Percentiles rank a stretch among this genome's conserved stretches.
These are phyloP conservation scores for Probaryconus sp. DNA, from an alignment of 1,140 invertebrate genomes.

Conservation along the genomic window DNA sequence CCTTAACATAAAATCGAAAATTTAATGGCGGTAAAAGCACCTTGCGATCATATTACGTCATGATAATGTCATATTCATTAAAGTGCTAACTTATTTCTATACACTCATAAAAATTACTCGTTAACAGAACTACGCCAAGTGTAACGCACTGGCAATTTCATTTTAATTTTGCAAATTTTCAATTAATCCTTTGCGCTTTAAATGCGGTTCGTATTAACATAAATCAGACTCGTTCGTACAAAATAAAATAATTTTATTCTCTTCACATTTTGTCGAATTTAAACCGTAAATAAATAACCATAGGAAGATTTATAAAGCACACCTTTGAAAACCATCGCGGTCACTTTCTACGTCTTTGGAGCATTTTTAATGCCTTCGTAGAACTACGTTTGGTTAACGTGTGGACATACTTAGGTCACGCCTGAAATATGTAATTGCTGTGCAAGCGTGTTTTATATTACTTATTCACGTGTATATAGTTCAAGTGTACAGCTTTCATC, in stretches of 20 bases:
- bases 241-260: no score
- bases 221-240: no score
- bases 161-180: no score
- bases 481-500: slow-evolving; percentile 39
- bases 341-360: slow-evolving; percentile 39
- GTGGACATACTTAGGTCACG: slow-evolving; percentile 27
- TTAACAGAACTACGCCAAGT: no score
- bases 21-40: slow-evolving; percentile 53
- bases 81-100: slow-evolving; percentile 12
- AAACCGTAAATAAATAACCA: no score
- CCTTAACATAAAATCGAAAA: slow-evolving; percentile 62
- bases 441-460: slow-evolving; percentile 51
- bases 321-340: slow-evolving; percentile 12
- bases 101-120: not conserved
- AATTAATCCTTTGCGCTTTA: no score
- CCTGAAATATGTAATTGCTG: slow-evolving; percentile 47
- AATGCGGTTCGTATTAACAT: no score
- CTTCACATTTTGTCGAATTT: no score
- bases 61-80: slow-evolving; percentile 43
- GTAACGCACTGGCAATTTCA: no score
- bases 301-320: no score
- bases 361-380: slow-evolving; percentile 36
- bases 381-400: slow-evolving; percentile 45
- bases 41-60: slow-evolving; percentile 22
- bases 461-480: slow-evolving; percentile 33